Evolutionary conservation across 2,113 vertebrate species (phyloP).

Genomic region (Ailurus styani): DNA sequence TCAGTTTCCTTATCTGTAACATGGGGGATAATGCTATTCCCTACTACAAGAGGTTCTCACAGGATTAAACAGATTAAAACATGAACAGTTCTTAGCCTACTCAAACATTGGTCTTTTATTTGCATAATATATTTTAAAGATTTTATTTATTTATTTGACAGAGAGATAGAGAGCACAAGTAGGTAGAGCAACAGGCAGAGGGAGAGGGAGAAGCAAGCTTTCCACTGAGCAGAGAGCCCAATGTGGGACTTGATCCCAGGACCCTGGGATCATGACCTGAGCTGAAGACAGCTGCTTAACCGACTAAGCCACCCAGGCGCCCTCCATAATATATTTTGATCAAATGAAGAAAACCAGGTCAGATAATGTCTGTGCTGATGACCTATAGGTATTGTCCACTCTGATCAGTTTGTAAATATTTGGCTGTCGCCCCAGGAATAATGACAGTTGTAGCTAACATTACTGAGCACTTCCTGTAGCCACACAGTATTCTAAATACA

Average conservation of each 20-base stretch:
- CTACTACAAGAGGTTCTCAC: not conserved
- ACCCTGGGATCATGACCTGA: no score
- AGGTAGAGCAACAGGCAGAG: no score
- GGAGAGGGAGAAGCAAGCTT: no score
- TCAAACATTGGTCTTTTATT: not conserved
- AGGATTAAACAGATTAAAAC: not conserved
- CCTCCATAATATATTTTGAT: not conserved
- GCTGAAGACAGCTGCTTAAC: no score
- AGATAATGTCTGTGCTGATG: no score
- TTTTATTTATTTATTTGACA: no score
- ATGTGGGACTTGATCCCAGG: no score
- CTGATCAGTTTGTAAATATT: not conserved
- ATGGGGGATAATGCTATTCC: not conserved
- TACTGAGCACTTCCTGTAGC: no score
- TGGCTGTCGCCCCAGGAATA: not conserved
- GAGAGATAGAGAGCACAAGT: no score
- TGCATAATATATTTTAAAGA: not conserved
- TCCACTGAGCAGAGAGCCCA: no score
- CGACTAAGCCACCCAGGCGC: no score
- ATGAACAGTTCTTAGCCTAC: not conserved
- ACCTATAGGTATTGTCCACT: not conserved
- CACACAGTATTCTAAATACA: not conserved
- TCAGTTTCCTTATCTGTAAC: not conserved
- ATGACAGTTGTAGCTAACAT: not conserved
- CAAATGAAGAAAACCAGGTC: not conserved